Conservation (phyloP, 2,113 vertebrate species). For the Zapornia atra region DNA sequence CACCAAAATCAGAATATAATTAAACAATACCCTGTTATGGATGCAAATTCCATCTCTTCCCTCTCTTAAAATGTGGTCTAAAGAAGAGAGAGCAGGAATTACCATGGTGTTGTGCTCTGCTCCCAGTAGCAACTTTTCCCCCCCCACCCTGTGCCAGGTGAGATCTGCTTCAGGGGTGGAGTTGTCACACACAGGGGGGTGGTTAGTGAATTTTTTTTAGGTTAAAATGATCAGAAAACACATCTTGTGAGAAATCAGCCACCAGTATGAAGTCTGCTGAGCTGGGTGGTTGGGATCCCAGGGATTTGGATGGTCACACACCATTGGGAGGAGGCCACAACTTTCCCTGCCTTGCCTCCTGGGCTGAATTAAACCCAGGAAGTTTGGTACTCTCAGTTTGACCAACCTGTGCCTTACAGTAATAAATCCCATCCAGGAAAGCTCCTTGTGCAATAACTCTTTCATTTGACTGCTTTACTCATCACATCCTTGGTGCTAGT, state of each 20-base stretch:
- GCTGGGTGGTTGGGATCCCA: neutral
- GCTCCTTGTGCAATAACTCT: neutral
- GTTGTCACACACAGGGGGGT: rapidly evolving
- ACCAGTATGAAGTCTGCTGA: rapidly evolving
- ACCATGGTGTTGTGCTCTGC: neutral
- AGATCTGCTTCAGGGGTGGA: neutral
- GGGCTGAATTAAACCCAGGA: neutral
- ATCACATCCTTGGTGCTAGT: rapidly evolving
- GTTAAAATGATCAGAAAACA: neutral
- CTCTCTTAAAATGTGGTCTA: neutral
- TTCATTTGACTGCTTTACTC: neutral
- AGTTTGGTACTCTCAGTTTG: neutral
- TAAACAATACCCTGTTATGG: rapidly evolving
- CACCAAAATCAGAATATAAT: neutral
- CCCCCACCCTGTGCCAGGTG: rapidly evolving
- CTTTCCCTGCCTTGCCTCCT: neutral
- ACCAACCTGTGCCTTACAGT: neutral
- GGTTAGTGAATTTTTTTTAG: neutral
- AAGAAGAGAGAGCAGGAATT: neutral
- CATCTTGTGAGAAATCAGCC: rapidly evolving
- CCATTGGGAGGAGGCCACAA: neutral
- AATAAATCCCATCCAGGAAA: neutral
- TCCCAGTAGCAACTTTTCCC: neutral
- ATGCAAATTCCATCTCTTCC: neutral
- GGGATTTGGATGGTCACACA: neutral